Evolutionary conservation across 53 echinoderm and acorn worm species (phyloP).

Genomic region (Echinometra lucunter): DNA sequence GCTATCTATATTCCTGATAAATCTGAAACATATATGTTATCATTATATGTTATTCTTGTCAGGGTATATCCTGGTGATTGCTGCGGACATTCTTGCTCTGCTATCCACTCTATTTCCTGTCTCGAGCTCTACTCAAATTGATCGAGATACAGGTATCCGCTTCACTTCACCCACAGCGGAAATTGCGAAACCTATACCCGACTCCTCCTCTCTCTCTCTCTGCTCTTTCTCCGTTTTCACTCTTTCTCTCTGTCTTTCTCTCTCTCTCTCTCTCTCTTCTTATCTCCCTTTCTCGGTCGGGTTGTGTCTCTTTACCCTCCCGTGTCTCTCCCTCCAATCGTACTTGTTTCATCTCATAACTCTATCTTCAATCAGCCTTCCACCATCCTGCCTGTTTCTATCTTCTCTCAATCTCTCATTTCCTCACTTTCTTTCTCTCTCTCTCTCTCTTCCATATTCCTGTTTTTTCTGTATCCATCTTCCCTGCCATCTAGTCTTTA

Average conservation of each 20-base stretch:
- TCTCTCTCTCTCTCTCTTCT: background rate
- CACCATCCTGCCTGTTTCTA: no score
- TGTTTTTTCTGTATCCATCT: background rate
- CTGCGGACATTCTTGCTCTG: background rate
- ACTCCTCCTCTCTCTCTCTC: background rate
- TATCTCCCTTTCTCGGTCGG: background rate
- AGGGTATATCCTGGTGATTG: background rate
- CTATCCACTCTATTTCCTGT: background rate
- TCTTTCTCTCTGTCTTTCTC: background rate
- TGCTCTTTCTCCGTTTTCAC: background rate
- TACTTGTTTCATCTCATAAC: no score
- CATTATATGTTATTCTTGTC: background rate
- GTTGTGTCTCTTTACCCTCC: no score
- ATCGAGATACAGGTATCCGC: constrained; percentile 11
- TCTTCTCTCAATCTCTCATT: no score
- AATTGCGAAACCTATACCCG: constrained; percentile 26
- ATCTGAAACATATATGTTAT: background rate
- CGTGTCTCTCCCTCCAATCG: no score
- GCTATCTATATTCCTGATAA: background rate
- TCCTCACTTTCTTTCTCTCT: no score
- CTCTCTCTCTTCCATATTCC: background rate
- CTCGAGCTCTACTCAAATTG: background rate
- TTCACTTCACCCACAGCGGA: constrained; percentile 3
- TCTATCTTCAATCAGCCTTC: no score
- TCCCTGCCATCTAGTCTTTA: background rate